Base-by-base conservation (phyloP, 2,113 vertebrate genomes). In the Taxidea taxus region DNA sequence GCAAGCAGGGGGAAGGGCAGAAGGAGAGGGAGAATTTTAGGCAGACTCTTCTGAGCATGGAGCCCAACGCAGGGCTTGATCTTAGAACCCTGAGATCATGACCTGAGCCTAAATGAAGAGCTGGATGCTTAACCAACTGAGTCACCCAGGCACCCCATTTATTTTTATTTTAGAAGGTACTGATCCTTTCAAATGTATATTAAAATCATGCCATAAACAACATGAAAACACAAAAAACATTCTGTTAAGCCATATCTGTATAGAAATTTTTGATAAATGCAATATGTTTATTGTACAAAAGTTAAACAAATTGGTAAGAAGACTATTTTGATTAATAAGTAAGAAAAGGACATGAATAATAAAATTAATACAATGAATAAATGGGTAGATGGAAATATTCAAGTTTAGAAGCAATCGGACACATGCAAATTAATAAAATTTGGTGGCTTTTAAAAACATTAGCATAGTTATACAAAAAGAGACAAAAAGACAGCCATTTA, bases 311-410 rank as follows among this genome's bases (percentile, higher is more conserved):
- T 90, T 84, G 13, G 74, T 23, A 56, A 49, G 12, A 90, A 94
- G 18, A 89, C 70, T 39, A 56, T 60, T 87, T 83, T 68, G 56
- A 82, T n/a, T 85, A 78, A 54, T 37, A 37, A 93, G 8, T 37
- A 37, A 93, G 11, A 58, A 82, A 89, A 96, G 42, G 6, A 27
- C 20, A 83, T 88, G 39, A 96, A 75, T 92, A 89, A 92, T 97
- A 92, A 87, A 75, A 81, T 94, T 87, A 95, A 82, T 64, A 66
- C 3, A 93, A 87, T 31, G 7, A 95, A 90, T 83, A 75, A 84
- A 80, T 14, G 95, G 29, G 20, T 80, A 78, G 13, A 3, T 90
- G 54, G 47, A 97, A 87, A 64, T 25, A 89, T 44, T 84, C 54
- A 91, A 87, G 37, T 75, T 89, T 56, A 93, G 88, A 80, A 80